Percentiles rank a stretch among this genome's conserved stretches.
phyloP scores from a whole-genome alignment of 1,140 invertebrate species.

The Hylyphantes graminicola region DNA sequence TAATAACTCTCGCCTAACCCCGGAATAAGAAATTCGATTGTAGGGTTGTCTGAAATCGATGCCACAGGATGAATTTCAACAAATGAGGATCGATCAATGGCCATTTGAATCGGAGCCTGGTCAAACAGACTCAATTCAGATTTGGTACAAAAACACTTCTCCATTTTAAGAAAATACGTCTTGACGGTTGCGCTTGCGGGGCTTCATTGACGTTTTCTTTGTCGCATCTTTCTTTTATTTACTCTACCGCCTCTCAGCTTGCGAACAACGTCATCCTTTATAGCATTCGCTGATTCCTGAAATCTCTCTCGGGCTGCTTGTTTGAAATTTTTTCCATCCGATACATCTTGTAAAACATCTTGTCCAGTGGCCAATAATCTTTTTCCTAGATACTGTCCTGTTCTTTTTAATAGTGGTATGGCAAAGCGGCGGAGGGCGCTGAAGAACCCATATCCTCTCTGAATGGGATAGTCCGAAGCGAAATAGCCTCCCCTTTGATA shows the following conservation, averaged over 20 bases:
- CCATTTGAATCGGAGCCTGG: background rate
- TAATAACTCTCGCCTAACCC: background rate
- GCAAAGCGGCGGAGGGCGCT: background rate
- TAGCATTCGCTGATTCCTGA: background rate
- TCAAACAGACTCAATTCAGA: background rate
- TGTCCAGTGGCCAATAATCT: background rate
- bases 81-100: background rate
- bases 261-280: background rate
- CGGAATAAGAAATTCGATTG: background rate
- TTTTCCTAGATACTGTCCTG: background rate
- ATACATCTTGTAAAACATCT: background rate
- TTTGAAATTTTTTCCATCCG: background rate
- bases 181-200: background rate
- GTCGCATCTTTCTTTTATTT: background rate
- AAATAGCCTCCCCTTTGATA: background rate
- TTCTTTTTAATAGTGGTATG: background rate
- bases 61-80: background rate
- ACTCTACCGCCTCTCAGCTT: background rate
- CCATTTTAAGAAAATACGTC: conserved; percentile 16
- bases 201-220: background rate
- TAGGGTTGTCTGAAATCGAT: background rate
- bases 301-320: background rate
- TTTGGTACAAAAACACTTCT: background rate
- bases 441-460: background rate
- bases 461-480: background rate